Evolutionary conservation across 2,113 vertebrate genomes (phyloP).

Genomic region (Pterocles burchelli): DNA sequence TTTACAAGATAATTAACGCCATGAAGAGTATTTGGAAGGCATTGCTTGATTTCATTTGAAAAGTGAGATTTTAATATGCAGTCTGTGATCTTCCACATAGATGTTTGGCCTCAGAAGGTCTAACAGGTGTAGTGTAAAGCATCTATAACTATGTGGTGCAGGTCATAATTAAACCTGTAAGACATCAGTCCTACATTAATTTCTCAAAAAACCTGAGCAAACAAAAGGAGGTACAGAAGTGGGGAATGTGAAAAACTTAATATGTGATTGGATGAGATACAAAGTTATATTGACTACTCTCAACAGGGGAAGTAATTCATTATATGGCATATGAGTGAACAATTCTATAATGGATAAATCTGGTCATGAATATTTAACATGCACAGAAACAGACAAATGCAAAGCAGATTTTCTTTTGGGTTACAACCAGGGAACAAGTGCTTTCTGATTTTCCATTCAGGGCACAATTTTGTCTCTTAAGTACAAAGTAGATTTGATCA

Average conservation of each 20-base stretch:
- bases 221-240: not conserved
- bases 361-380: conserved; percentile 13
- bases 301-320: not conserved
- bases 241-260: not conserved
- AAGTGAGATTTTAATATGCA: not conserved
- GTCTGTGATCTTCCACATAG: not conserved
- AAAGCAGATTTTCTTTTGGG: not conserved
- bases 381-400: not conserved
- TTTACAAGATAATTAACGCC: not conserved
- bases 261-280: not conserved
- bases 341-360: not conserved
- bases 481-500: not conserved
- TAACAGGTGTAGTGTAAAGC: not conserved
- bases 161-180: not conserved
- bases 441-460: not conserved
- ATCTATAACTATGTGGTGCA: not conserved
- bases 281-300: not conserved
- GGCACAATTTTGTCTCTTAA: not conserved
- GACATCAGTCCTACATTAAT: not conserved
- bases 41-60: not conserved
- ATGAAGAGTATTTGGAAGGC: not conserved
- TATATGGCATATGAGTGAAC: not conserved
- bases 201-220: not conserved
- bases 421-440: not conserved
- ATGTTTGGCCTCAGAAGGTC: not conserved